phyloP scores from a whole-genome alignment of 2,888 invertebrate genomes.

The Diadegma fenestrale region DNA sequence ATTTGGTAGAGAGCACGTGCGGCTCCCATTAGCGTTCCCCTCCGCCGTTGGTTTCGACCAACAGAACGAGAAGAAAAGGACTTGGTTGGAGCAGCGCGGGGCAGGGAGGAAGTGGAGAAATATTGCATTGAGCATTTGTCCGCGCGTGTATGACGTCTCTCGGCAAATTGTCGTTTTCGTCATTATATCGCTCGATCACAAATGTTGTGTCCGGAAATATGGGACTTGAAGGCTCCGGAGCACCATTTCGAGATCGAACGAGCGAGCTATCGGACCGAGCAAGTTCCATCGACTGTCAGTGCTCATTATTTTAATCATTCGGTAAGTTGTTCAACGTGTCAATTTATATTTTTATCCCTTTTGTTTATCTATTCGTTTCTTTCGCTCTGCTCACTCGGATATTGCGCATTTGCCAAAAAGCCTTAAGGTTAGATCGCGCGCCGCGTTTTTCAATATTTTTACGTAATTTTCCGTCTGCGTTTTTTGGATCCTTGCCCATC shows the following conservation, averaged over 20 bases:
- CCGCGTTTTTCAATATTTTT: conserved; percentile 70
- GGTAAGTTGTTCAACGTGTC: conserved; percentile 81
- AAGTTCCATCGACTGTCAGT: conserved; percentile 79
- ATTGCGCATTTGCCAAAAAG: conserved; percentile 53
- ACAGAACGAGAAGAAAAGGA: background rate
- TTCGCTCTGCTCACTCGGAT: background rate
- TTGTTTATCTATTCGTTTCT: background rate
- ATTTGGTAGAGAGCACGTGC: conserved; percentile 48
- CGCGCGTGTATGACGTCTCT: conserved; percentile 47
- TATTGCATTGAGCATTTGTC: conserved; percentile 22
- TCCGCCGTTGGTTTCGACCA: background rate
- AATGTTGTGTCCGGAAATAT: conserved; percentile 88
- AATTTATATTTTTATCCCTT: background rate
- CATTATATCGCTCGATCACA: conserved; percentile 62
- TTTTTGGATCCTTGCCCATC: conserved; percentile 77
- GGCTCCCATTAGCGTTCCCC: background rate
- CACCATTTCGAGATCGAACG: conserved; percentile 82
- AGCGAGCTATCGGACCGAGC: conserved; percentile 74
- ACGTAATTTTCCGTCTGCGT: conserved; percentile 74
- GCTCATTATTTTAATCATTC: conserved; percentile 86
- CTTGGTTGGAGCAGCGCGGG: background rate
- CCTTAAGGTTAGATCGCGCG: conserved; percentile 49
- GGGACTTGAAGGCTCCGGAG: conserved; percentile 85
- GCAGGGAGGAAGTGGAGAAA: background rate
- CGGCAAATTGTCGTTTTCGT: conserved; percentile 38